phyloP scores from a whole-genome alignment of 2,888 invertebrate genomes.

The Gymnoscelis rufifasciata region DNA sequence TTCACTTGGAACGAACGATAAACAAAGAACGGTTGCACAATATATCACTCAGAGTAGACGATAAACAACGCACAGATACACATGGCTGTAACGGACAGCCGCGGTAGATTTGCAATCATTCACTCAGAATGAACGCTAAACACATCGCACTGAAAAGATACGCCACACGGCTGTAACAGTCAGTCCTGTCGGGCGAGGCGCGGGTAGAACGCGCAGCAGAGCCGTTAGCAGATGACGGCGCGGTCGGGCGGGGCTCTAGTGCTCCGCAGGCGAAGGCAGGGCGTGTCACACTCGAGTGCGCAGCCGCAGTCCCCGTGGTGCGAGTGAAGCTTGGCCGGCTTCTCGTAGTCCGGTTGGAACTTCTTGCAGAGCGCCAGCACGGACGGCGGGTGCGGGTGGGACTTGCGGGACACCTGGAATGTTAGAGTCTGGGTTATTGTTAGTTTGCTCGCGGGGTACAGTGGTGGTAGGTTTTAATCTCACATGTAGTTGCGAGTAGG shows the following conservation, averaged over 20 bases:
- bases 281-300: conserved; percentile 34
- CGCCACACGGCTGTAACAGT: conserved; percentile 5
- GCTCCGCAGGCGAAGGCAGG: conserved; percentile 30
- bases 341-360: conserved; percentile 76
- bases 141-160: conserved; percentile 4
- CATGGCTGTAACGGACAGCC: too few species aligned
- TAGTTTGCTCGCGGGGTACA: conserved; percentile 11
- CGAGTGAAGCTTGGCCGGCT: conserved; percentile 58
- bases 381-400: conserved; percentile 76
- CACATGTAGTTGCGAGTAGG: too few species aligned
- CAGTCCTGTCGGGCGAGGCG: too few species aligned
- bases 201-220: conserved; percentile 28
- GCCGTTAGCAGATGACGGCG: conserved; percentile 61
- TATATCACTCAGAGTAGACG: too few species aligned
- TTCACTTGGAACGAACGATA: too few species aligned
- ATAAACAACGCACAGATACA: too few species aligned
- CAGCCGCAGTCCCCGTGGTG: conserved; percentile 28
- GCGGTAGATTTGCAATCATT: too few species aligned
- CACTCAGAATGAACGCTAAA: conserved; percentile 16
- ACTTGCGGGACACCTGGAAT: conserved; percentile 77
- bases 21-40: too few species aligned
- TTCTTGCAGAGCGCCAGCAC: conserved; percentile 76
- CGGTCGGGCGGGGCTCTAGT: conserved; percentile 46
- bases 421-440: conserved; percentile 16
- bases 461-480: background rate